Evolutionary conservation across 1,140 invertebrate species (phyloP).

Genomic region (Heliconius melpomene): DNA sequence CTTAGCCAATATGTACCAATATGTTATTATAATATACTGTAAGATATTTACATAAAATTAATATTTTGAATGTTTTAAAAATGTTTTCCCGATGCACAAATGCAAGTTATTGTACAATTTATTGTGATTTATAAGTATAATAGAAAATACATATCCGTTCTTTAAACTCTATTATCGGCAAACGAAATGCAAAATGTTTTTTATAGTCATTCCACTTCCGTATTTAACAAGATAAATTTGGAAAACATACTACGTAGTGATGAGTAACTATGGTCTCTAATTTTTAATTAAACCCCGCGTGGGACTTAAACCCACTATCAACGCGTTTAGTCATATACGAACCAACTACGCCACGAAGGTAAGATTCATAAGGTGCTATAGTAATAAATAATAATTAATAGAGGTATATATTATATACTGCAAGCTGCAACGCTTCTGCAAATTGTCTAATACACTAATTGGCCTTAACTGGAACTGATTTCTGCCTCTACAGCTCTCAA

Average conservation of each 20-base stretch:
- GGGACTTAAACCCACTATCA: neutral
- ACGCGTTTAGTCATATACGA: neutral
- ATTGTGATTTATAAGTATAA: too few relatives aligned
- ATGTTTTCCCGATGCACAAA: too few relatives aligned
- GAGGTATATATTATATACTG: neutral
- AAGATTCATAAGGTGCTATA: neutral
- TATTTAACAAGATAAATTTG: too few relatives aligned
- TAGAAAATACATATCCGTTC: too few relatives aligned
- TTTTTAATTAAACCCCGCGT: too few relatives aligned
- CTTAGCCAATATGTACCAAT: neutral
- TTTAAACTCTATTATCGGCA: too few relatives aligned
- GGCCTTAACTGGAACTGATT: neutral
- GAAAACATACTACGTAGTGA: too few relatives aligned
- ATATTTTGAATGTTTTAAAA: neutral
- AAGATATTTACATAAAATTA: neutral
- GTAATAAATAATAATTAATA: neutral
- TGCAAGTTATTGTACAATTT: too few relatives aligned
- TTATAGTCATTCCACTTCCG: too few relatives aligned
- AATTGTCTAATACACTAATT: neutral
- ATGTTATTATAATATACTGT: neutral
- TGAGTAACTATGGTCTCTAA: too few relatives aligned
- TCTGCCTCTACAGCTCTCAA: neutral
- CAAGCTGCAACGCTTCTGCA: neutral
- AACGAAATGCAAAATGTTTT: too few relatives aligned
- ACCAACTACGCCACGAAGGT: too few relatives aligned